Conservation (phyloP, 2,888 invertebrate genomes). For the Hipparchia semele region DNA sequence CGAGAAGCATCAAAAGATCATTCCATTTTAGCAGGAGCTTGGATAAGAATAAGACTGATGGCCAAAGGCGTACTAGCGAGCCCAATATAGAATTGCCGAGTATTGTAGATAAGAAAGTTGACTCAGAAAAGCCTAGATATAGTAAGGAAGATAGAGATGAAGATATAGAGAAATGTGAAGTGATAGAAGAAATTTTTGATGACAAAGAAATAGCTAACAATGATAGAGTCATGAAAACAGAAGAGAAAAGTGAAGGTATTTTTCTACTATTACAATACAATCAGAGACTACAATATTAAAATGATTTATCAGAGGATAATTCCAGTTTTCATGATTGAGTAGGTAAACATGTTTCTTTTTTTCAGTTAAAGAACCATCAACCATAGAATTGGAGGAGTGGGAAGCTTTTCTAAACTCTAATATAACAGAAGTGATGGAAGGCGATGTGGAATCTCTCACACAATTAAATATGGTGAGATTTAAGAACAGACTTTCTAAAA, state of each 20-base stretch:
- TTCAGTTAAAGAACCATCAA: constrained; percentile 80
- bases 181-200: constrained; percentile 71
- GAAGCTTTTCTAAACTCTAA: constrained; percentile 91
- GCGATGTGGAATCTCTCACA: constrained; percentile 89
- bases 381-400: constrained; percentile 94
- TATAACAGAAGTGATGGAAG: constrained; percentile 91
- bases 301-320: background rate
- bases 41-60: constrained; percentile 72
- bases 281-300: too few relatives aligned
- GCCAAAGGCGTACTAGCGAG: constrained; percentile 72
- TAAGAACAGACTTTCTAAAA: background rate
- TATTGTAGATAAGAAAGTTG: constrained; percentile 50
- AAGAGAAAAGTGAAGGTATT: constrained; percentile 67
- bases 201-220: constrained; percentile 73
- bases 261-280: background rate
- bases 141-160: constrained; percentile 74
- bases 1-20: constrained; percentile 77
- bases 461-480: constrained; percentile 85
- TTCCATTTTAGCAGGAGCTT: constrained; percentile 76
- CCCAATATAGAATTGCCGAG: constrained; percentile 66
- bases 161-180: constrained; percentile 71
- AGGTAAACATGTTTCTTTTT: constrained; percentile 5
- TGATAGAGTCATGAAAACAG: constrained; percentile 59
- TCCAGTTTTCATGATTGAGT: background rate
- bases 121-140: constrained; percentile 58